These are phyloP conservation scores for Holacanthella duospinosa DNA, from an alignment of 2,888 invertebrate species.

Conservation along the genomic window DNA sequence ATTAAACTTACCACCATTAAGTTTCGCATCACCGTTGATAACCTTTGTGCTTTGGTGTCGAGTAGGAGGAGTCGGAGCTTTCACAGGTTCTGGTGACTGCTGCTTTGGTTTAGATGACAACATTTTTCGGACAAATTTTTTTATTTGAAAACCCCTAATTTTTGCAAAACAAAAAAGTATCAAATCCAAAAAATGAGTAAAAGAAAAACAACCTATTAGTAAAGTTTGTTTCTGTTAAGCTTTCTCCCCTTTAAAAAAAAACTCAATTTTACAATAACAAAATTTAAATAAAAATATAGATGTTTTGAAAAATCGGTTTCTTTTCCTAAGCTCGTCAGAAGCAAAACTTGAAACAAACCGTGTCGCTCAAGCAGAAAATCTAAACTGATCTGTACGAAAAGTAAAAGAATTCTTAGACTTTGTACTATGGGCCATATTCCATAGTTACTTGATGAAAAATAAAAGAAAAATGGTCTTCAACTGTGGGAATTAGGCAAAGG, in stretches of 20 bases:
- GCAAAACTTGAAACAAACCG: neutral
- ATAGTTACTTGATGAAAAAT: neutral
- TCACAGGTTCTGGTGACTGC: neutral
- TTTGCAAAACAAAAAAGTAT: no score
- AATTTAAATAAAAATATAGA: no score
- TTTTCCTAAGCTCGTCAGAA: neutral
- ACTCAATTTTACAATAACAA: no score
- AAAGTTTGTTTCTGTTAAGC: no score
- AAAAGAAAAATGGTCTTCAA: neutral
- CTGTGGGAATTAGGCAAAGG: neutral
- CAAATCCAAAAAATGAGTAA: neutral
- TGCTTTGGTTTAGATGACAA: neutral
- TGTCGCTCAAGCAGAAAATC: neutral
- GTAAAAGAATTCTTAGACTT: neutral
- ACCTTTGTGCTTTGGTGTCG: neutral
- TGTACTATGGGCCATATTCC: neutral
- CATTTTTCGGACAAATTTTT: neutral
- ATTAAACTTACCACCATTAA: neutral
- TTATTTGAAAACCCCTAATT: no score
- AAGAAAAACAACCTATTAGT: no score
- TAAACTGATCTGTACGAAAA: neutral
- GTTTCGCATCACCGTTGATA: neutral
- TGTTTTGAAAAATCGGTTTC: no score
- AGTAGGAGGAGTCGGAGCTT: neutral
- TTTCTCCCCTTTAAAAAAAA: no score